These are phyloP conservation scores for Okamejei kenojei DNA, from an alignment of 2,797 vertebrate species.

Conservation along the genomic window DNA sequence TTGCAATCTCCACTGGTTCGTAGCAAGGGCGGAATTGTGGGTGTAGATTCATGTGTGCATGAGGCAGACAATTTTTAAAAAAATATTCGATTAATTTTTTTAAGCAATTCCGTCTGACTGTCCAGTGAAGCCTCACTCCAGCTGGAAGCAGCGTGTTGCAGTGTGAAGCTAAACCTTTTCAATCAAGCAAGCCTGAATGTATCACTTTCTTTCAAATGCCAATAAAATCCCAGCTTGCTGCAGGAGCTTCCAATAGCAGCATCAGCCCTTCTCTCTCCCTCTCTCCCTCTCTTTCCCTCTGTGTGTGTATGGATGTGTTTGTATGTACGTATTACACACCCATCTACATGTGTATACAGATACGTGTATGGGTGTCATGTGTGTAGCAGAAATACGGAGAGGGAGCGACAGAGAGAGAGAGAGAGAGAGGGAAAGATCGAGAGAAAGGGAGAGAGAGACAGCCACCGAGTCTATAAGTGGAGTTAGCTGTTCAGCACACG, in stretches of 20 bases:
- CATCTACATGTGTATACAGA: too few species aligned
- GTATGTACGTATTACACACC: not conserved
- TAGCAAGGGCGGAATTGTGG: not conserved
- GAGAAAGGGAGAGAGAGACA: not conserved
- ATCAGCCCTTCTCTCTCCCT: not conserved
- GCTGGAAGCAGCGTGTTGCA: slow-evolving; percentile 8
- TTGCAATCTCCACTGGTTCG: not conserved
- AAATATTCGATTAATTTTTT: not conserved
- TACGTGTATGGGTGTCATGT: too few species aligned
- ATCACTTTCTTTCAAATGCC: slow-evolving; percentile 12
- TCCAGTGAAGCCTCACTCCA: not conserved
- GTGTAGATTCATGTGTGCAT: too few species aligned
- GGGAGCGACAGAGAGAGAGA: too few species aligned
- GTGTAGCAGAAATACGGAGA: too few species aligned
- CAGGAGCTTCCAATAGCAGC: not conserved
- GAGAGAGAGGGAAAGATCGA: not conserved
- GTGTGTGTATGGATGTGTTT: not conserved
- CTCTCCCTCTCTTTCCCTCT: not conserved
- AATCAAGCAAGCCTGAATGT: slow-evolving; percentile 31
- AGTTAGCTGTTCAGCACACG: slow-evolving; percentile 21
- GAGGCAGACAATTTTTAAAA: too few species aligned
- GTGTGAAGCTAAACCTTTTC: slow-evolving; percentile 20
- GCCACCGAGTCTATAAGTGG: not conserved
- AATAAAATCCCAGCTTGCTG: slow-evolving; percentile 22
- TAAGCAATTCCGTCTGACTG: not conserved